Percentiles rank a stretch among this genome's conserved stretches.
phyloP scores from a whole-genome alignment of 2,113 vertebrate species.

The Grammomys dolichurus region DNA sequence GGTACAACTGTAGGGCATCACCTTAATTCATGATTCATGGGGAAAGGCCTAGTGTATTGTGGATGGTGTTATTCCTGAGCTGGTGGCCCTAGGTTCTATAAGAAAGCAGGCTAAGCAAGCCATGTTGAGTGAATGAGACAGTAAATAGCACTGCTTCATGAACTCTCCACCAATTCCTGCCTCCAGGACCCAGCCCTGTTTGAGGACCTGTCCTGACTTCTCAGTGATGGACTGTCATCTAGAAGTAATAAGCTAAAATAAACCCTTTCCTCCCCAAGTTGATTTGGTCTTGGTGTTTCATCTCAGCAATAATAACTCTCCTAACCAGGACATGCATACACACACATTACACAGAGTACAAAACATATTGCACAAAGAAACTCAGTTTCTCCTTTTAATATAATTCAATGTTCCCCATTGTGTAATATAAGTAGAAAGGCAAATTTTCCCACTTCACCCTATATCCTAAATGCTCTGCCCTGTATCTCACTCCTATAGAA shows the following conservation, averaged over 20 bases:
- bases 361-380: not conserved
- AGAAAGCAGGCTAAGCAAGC: not conserved
- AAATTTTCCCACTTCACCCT: not conserved
- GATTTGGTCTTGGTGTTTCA: not conserved
- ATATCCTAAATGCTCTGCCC: not conserved
- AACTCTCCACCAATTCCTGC: not conserved
- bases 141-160: not conserved
- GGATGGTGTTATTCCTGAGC: not conserved
- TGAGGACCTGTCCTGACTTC: not conserved
- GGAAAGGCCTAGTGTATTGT: not conserved
- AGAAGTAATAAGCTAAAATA: not conserved
- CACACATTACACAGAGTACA: not conserved
- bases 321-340: not conserved
- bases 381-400: not conserved
- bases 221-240: not conserved
- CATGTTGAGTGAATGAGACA: not conserved
- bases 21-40: not conserved
- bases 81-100: not conserved
- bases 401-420: not conserved
- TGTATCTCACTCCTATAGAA: not conserved
- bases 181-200: not conserved
- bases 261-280: not conserved
- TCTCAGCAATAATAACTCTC: not conserved
- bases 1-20: not conserved
- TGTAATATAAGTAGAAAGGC: not conserved